These are phyloP conservation scores for Hydrocynus forskahlii DNA, from an alignment of 2,797 vertebrate genomes.

Conservation along the genomic window DNA sequence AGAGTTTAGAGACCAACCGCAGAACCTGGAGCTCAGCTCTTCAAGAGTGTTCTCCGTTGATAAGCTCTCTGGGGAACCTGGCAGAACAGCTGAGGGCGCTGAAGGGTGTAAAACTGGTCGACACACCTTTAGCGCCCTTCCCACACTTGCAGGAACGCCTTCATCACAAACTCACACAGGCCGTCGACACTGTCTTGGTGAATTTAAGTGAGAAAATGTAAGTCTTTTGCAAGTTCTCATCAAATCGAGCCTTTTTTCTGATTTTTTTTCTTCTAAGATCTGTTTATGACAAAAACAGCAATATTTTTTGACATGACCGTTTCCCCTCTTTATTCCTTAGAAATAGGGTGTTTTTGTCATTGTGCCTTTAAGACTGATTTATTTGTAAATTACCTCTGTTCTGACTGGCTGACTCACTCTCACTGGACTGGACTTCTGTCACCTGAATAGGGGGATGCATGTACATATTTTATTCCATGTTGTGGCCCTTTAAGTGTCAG, in stretches of 20 bases:
- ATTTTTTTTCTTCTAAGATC: no score
- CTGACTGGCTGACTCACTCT: not conserved
- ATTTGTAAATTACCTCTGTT: not conserved
- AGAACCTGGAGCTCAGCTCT: slow-evolving; percentile 71
- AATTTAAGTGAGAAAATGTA: slow-evolving; percentile 81
- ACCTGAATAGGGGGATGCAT: not conserved
- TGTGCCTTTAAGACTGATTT: not conserved
- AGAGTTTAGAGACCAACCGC: slow-evolving; percentile 70
- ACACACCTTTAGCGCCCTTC: slow-evolving; percentile 77
- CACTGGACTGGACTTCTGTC: not conserved
- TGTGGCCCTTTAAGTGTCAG: not conserved
- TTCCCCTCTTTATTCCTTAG: not conserved
- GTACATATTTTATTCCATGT: not conserved
- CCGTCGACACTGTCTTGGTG: slow-evolving; percentile 74
- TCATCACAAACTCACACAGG: slow-evolving; percentile 76
- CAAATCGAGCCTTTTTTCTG: no score
- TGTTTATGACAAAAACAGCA: not conserved
- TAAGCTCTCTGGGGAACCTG: slow-evolving; percentile 81
- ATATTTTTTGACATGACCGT: not conserved
- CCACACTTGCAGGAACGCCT: slow-evolving; percentile 77
- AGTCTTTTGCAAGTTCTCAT: slow-evolving; percentile 55
- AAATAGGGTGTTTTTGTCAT: not conserved
- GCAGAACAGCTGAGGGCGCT: slow-evolving; percentile 80
- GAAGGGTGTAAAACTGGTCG: slow-evolving; percentile 66
- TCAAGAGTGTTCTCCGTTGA: slow-evolving; percentile 75